phyloP scores from a whole-genome alignment of 1,140 invertebrate genomes.

The roundworm (Caenorhabditis elegans) region DNA sequence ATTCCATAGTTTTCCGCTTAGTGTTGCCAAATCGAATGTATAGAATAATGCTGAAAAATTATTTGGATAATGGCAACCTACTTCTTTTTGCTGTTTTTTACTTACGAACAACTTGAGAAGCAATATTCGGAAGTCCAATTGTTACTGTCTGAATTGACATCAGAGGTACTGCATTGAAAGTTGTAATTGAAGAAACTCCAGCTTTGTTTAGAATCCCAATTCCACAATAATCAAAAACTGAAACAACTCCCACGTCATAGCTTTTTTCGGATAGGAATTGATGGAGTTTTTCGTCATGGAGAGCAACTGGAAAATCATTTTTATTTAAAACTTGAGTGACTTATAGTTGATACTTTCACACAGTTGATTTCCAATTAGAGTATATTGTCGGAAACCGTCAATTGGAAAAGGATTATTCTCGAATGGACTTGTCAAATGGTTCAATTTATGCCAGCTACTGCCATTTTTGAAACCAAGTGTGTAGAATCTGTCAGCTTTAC shows the following conservation, averaged over 20 bases:
- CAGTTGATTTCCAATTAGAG: not conserved
- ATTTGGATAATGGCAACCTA: not conserved
- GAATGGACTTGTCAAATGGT: conserved; percentile 23
- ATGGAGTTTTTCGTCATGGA: not conserved
- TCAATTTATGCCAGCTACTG: not conserved
- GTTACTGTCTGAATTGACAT: not conserved
- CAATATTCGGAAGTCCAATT: conserved; percentile 23
- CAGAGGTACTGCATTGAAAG: not conserved
- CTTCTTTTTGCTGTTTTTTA: not conserved
- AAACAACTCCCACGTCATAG: conserved; percentile 15
- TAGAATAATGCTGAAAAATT: not conserved
- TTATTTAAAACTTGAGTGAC: not conserved
- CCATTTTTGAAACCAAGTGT: conserved; percentile 6
- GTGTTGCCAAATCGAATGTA: not conserved
- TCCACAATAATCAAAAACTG: conserved; percentile 21
- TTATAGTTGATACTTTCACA: not conserved
- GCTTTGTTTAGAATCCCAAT: not conserved
- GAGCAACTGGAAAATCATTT: not conserved
- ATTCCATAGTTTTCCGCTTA: not conserved
- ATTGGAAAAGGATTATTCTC: not conserved
- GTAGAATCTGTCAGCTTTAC: not conserved
- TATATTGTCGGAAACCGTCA: not conserved
- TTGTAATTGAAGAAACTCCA: not conserved
- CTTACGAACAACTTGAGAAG: not conserved
- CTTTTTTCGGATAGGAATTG: not conserved